Evolutionary conservation across 2,888 invertebrate species (phyloP).

Genomic region (Chymomyza fuscimana): DNA sequence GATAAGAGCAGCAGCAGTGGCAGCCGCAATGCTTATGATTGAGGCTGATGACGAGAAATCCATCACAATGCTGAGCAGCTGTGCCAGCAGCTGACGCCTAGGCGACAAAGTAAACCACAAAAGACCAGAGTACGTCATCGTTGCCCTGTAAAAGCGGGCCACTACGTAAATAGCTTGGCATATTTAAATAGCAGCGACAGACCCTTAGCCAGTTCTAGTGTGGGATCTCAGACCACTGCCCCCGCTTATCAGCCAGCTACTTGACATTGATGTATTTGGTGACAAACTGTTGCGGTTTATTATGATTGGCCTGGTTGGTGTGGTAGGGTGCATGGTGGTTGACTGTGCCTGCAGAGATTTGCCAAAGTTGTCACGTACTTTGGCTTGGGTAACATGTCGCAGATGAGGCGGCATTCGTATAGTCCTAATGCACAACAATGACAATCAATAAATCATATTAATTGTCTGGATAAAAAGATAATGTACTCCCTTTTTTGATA

Average conservation of each 20-base stretch:
- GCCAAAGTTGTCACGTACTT: slow-evolving; percentile 7
- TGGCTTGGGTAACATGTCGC: background rate
- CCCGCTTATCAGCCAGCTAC: slow-evolving; percentile 15
- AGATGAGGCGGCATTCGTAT: slow-evolving; percentile 3
- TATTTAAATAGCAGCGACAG: slow-evolving; percentile 37
- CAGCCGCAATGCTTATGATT: slow-evolving; percentile 47
- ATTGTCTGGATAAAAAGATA: slow-evolving; percentile 48
- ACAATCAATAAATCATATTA: slow-evolving; percentile 68
- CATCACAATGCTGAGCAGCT: slow-evolving; percentile 57
- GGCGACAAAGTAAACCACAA: slow-evolving; percentile 4
- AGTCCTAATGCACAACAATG: slow-evolving; percentile 18
- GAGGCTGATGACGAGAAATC: slow-evolving; percentile 52
- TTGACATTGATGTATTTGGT: slow-evolving; percentile 74
- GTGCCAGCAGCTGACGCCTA: slow-evolving; percentile 33
- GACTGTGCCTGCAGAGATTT: background rate
- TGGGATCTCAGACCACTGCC: background rate
- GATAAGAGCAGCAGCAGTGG: background rate
- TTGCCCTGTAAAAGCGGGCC: slow-evolving; percentile 10
- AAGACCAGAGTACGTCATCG: slow-evolving; percentile 17
- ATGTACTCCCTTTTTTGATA: slow-evolving; percentile 28
- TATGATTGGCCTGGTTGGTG: slow-evolving; percentile 39
- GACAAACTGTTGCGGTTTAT: slow-evolving; percentile 75
- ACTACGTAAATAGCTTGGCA: slow-evolving; percentile 58
- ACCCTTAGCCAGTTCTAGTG: background rate
- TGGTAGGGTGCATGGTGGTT: background rate